Evolutionary conservation across 2,797 vertebrate species (phyloP).

Genomic region (Phrynocephalus forsythii): DNA sequence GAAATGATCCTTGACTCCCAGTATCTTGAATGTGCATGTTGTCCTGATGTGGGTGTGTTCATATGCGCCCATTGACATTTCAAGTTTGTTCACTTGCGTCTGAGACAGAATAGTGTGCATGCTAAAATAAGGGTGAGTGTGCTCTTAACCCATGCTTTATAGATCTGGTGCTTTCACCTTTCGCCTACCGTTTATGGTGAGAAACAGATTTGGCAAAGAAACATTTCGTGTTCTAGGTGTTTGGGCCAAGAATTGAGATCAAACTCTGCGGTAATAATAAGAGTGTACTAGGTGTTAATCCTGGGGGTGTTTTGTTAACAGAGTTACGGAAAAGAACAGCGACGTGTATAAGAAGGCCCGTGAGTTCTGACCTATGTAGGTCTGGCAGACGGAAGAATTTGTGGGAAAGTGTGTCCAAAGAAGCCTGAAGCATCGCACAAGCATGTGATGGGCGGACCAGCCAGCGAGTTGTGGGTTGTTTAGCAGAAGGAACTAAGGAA

Average conservation of each 20-base stretch:
- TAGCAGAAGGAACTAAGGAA: slow-evolving; percentile 61
- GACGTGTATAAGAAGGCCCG: slow-evolving; percentile 11
- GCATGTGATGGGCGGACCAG: slow-evolving; percentile 40
- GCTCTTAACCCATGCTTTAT: not conserved
- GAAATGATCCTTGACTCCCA: not conserved
- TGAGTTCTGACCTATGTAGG: slow-evolving; percentile 23
- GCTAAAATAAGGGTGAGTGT: not conserved
- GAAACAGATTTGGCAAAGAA: not conserved
- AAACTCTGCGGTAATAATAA: not conserved
- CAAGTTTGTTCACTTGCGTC: not conserved
- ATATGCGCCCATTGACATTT: too few species aligned
- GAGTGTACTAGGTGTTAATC: not conserved
- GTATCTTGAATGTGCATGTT: not conserved
- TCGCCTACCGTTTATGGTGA: not conserved
- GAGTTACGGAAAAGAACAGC: not conserved
- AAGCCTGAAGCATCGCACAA: slow-evolving; percentile 60
- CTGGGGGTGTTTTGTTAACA: not conserved
- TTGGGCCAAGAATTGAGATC: not conserved
- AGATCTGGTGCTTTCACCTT: not conserved
- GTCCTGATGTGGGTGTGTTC: not conserved
- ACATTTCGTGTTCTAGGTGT: not conserved
- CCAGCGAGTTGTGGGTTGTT: slow-evolving; percentile 60
- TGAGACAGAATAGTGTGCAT: not conserved
- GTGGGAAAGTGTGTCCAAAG: slow-evolving; percentile 53
- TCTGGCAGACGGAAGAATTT: slow-evolving; percentile 54